Evolutionary conservation across 2,113 vertebrate genomes (phyloP).

Genomic region (Anoplopoma fimbria): DNA sequence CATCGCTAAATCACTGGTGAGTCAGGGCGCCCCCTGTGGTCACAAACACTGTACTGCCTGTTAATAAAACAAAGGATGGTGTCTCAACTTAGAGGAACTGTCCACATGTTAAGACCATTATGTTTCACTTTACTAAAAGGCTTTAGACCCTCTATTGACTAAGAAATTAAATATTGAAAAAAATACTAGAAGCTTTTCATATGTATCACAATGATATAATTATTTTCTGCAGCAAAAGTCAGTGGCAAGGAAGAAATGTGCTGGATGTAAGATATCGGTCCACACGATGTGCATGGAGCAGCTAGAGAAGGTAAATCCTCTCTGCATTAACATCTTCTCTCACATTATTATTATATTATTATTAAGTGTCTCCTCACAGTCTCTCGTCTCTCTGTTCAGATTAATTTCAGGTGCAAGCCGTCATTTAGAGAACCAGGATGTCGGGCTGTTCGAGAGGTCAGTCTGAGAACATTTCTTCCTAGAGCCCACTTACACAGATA

Average conservation of each 20-base stretch:
- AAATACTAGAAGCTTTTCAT: neutral
- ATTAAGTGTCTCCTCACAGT: neutral
- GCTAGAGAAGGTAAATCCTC: slow-evolving; percentile 90
- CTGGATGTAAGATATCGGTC: slow-evolving; percentile 96
- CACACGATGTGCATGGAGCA: slow-evolving; percentile 94
- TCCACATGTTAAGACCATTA: neutral
- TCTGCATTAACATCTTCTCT: slow-evolving; percentile 31
- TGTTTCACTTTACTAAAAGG: neutral
- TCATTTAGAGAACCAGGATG: slow-evolving; percentile 95
- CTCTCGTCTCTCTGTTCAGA: slow-evolving; percentile 80
- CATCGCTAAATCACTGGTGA: slow-evolving; percentile 93
- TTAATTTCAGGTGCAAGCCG: slow-evolving; percentile 98
- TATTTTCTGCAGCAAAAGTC: slow-evolving; percentile 89
- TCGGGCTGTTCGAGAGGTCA: slow-evolving; percentile 92
- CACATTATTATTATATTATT: neutral
- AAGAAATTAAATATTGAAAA: too few species aligned
- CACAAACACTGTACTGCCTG: neutral
- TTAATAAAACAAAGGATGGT: neutral
- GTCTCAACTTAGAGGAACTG: neutral
- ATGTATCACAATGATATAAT: neutral
- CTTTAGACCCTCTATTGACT: neutral
- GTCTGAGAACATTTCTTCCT: neutral
- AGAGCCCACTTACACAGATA: too few species aligned
- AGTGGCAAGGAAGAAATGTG: slow-evolving; percentile 92
- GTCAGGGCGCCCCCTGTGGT: slow-evolving; percentile 44